A percentile compares a stretch with the other conserved stretches of the same genome.
These are phyloP conservation scores for Eonycteris spelaea DNA, from an alignment of 2,113 vertebrate species.

Conservation along the genomic window DNA sequence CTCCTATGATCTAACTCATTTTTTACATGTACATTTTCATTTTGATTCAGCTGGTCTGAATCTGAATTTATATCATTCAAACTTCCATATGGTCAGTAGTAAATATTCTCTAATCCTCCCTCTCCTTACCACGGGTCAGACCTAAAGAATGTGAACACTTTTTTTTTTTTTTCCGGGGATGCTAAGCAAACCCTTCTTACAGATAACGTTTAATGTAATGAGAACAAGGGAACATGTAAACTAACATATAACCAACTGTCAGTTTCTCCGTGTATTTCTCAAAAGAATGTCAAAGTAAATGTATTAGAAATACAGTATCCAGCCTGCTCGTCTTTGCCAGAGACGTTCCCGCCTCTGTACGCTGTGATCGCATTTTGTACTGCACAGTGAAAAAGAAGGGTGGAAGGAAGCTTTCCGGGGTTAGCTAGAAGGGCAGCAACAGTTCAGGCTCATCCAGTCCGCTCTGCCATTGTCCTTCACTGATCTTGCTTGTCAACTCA, in stretches of 20 bases:
- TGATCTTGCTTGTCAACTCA: neutral
- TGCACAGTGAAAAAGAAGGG: slow-evolving; percentile 53
- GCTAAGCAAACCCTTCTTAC: slow-evolving; percentile 84
- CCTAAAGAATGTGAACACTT: slow-evolving; percentile 92
- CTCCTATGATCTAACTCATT: slow-evolving; percentile 68
- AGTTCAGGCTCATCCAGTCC: neutral
- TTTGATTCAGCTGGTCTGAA: slow-evolving; percentile 89
- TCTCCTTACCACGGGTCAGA: slow-evolving; percentile 87
- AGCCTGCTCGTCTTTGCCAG: slow-evolving; percentile 84
- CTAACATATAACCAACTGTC: slow-evolving; percentile 72
- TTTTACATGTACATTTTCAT: slow-evolving; percentile 82
- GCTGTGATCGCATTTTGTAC: slow-evolving; percentile 63
- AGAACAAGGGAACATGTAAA: slow-evolving; percentile 83
- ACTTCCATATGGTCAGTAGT: slow-evolving; percentile 85
- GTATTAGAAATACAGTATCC: slow-evolving; percentile 76
- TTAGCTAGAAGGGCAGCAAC: neutral
- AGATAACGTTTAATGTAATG: slow-evolving; percentile 78
- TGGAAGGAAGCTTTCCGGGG: neutral
- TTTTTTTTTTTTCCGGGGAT: slow-evolving; percentile 73
- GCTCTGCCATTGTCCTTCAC: neutral
- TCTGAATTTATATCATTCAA: slow-evolving; percentile 84
- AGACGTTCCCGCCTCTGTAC: slow-evolving; percentile 72
- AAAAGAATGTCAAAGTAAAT: slow-evolving; percentile 81
- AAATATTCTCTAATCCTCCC: slow-evolving; percentile 80
- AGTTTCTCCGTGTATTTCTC: slow-evolving; percentile 80